These are phyloP conservation scores for Isoperla grammatica DNA, from an alignment of 2,888 invertebrate genomes.

Conservation along the genomic window DNA sequence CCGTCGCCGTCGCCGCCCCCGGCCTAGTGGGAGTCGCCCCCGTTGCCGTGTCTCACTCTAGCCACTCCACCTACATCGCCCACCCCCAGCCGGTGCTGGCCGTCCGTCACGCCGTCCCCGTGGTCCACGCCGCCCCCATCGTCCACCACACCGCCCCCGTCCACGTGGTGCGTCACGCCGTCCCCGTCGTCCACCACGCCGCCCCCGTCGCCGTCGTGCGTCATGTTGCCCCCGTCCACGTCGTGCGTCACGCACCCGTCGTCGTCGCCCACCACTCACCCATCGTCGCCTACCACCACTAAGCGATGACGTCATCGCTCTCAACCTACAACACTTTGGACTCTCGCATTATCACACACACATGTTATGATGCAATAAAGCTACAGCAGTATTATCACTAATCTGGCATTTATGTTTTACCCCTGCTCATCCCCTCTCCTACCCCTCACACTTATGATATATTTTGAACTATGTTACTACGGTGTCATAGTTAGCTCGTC, in stretches of 20 bases:
- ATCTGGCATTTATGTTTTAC: too few relatives aligned
- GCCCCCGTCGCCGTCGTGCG: background rate
- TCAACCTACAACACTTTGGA: too few relatives aligned
- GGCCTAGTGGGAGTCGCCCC: slow-evolving; percentile 45
- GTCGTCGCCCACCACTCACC: background rate
- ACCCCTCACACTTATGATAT: too few relatives aligned
- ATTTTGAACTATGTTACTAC: too few relatives aligned
- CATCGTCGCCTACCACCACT: background rate
- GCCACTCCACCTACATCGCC: background rate
- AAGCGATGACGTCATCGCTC: too few relatives aligned
- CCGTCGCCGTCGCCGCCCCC: slow-evolving; percentile 50
- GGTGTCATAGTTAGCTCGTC: too few relatives aligned
- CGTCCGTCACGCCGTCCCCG: slow-evolving; percentile 18
- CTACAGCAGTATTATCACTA: too few relatives aligned
- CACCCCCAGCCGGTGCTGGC: slow-evolving; percentile 1
- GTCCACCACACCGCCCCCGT: slow-evolving; percentile 14
- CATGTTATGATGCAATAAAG: too few relatives aligned
- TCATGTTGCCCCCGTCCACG: slow-evolving; percentile 9
- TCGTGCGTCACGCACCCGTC: slow-evolving; percentile 16
- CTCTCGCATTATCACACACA: too few relatives aligned
- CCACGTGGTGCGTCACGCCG: background rate
- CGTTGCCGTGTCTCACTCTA: slow-evolving; percentile 29
- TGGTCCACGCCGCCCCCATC: slow-evolving; percentile 20
- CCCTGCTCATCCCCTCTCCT: too few relatives aligned
- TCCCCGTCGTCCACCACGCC: background rate